Evolutionary conservation across 2,113 vertebrate genomes (phyloP).

Genomic region (Piliocolobus tephrosceles): DNA sequence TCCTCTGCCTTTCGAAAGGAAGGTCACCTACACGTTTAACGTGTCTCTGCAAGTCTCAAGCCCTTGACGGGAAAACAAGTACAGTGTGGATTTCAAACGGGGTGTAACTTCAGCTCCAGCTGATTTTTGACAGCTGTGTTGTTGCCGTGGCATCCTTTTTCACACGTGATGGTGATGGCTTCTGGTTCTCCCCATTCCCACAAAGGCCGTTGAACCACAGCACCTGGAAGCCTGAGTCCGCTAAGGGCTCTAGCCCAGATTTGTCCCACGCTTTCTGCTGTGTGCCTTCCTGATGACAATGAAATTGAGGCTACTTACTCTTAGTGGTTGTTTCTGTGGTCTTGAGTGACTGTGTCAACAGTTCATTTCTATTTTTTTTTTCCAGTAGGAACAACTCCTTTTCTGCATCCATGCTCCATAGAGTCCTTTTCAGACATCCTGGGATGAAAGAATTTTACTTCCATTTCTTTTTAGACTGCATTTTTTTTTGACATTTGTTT

Average conservation of each 20-base stretch:
- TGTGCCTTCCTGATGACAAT: neutral
- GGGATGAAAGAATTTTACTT: neutral
- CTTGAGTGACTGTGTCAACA: neutral
- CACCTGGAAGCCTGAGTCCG: neutral
- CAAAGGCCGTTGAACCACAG: neutral
- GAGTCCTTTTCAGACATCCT: neutral
- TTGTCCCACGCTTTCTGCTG: neutral
- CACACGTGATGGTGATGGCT: accelerated
- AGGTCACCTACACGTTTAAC: neutral
- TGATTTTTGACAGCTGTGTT: neutral
- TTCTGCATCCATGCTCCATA: neutral
- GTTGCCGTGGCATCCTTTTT: neutral
- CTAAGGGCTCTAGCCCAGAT: no score
- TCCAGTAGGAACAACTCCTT: neutral
- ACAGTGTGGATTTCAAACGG: neutral
- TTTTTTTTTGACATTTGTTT: neutral
- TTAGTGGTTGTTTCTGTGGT: neutral
- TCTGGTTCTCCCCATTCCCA: neutral
- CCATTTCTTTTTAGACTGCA: neutral
- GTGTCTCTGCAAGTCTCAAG: neutral
- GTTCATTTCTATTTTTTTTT: neutral
- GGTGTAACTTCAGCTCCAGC: neutral
- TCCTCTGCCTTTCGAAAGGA: neutral
- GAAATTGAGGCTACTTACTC: neutral
- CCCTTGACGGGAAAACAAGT: neutral